A percentile compares a stretch with the other conserved stretches of the same genome.
Evolutionary conservation across 2,113 vertebrate species (phyloP).

Genomic region (Psittacara wagleri): DNA sequence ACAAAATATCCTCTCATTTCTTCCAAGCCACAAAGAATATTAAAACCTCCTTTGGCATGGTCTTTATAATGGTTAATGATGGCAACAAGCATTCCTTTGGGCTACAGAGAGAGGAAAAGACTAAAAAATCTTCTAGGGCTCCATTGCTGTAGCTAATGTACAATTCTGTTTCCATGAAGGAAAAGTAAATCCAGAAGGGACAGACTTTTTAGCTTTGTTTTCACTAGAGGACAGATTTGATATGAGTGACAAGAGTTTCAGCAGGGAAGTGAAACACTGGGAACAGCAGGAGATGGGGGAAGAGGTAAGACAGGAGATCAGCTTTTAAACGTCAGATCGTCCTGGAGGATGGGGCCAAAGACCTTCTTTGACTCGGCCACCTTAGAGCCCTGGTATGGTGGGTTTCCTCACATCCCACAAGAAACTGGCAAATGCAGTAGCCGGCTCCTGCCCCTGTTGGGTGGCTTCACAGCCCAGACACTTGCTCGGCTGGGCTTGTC

Average conservation of each 20-base stretch:
- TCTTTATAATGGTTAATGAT: background rate
- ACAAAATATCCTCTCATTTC: background rate
- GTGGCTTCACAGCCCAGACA: background rate
- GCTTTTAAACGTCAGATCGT: background rate
- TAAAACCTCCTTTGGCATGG: background rate
- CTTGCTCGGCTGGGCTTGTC: no score
- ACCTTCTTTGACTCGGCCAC: accelerated
- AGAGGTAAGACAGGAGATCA: background rate
- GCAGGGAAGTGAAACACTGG: background rate
- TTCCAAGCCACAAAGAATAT: background rate
- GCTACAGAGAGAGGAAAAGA: background rate
- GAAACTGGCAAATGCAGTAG: background rate
- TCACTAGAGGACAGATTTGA: background rate
- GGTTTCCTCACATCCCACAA: background rate
- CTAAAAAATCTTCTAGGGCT: background rate
- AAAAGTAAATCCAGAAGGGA: background rate
- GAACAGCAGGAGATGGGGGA: background rate
- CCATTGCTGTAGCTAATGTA: background rate
- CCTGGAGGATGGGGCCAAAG: background rate
- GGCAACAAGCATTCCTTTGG: background rate
- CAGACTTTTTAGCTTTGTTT: background rate
- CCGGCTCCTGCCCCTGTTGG: accelerated
- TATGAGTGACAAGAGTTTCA: background rate
- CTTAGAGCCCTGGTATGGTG: accelerated
- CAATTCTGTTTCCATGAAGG: background rate